Base-by-base conservation (phyloP, 2,113 vertebrate species). In the Sphyrna mokarran region DNA sequence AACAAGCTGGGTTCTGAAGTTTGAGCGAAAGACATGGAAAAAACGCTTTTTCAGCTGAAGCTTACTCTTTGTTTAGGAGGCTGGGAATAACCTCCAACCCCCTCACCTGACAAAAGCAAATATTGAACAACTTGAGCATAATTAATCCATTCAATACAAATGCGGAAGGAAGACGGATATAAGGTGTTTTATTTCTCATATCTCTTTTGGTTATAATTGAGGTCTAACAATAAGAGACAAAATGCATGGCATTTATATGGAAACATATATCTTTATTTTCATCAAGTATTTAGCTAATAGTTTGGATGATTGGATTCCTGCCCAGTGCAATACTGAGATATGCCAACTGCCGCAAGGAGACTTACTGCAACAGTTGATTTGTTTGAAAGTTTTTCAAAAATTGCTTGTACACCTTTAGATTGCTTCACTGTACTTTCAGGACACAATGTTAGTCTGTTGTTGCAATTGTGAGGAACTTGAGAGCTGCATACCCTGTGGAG, bases 1-100 rank as follows among this genome's bases (percentile, higher is more conserved):
- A 48, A 72, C 37, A 95, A 22, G 29, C 94, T 54, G 43, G 69
- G 37, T 72, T 72, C 86, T 89, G 48, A 90, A n/a, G 87, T 90
- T 95, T 76, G 94, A 95, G 94, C 33, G 68, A 72, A 95, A 70
- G 37, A 29, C 69, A 72, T 54, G 26, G n/a, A 72, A 95, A 43
- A 43, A 76, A 70, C 48, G 40, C 69, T 29, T 72, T 95, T 48
- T 72, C 26, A 23, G 93, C 22, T 95, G 69, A 72, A 70, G 43
- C 76, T 95, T 76, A 43, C 63, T 16, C 23, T 95, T 95, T 72
- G 69, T 72, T 76, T 95, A 33, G 22, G 37, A 48, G 13, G 66
- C 20, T 94, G n/a, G 63, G 63, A 16, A 16, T 26, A 29, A 89
- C 86, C 58, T 48, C 83, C 48, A 23, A 13, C 23, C 10, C 11